A percentile compares a stretch with the other conserved stretches of the same genome.
Evolutionary conservation across 2,113 vertebrate species (phyloP).

Genomic region (Sisor rabdophorus): DNA sequence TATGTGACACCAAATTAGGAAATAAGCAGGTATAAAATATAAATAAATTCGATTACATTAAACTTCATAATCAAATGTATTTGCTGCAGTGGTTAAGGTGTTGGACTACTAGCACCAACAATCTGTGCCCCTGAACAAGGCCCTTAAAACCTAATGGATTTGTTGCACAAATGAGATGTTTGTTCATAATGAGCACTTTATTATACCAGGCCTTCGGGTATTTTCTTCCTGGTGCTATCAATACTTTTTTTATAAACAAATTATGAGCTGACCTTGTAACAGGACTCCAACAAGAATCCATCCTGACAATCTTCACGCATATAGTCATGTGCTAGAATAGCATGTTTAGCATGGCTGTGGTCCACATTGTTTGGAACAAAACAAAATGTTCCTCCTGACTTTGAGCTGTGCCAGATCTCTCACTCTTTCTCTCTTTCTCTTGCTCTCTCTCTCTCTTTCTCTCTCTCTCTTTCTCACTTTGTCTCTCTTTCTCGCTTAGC

Average conservation of each 20-base stretch:
- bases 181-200: background rate
- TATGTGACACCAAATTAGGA: no score
- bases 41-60: no score
- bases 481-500: no score
- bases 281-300: constrained; percentile 24
- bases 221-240: background rate
- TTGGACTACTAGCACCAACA: no score
- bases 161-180: no score
- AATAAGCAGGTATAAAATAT: no score
- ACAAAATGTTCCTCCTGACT: constrained; percentile 8
- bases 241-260: constrained; percentile 26
- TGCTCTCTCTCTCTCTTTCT: background rate
- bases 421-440: background rate
- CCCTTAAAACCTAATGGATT: no score
- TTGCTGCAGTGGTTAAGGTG: no score
- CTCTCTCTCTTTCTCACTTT: no score
- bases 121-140: no score
- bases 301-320: constrained; percentile 25
- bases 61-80: no score
- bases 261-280: constrained; percentile 25
- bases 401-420: constrained; percentile 1
- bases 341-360: constrained; percentile 2
- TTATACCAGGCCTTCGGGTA: background rate
- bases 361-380: constrained; percentile 21
- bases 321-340: constrained; percentile 36